Base-by-base conservation (phyloP, 64 coral and sea anemone species). In the Platygyra sinensis region DNA sequence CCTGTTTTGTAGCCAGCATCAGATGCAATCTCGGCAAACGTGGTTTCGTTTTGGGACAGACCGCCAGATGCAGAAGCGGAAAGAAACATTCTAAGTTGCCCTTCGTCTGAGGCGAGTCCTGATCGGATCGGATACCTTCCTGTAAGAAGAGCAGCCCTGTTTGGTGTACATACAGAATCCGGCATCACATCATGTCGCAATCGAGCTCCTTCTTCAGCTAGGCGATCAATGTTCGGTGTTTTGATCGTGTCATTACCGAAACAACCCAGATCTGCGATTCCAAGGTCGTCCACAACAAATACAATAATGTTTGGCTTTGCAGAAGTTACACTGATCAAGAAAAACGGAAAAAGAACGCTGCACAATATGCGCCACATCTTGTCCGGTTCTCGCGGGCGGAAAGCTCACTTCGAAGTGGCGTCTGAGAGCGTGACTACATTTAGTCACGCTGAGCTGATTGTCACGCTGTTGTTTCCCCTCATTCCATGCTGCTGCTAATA, bases 271-370 rank as follows among this genome's bases (percentile, higher is more conserved):
- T 95, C 93, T 69, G 93, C 93, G 52, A 88, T 28, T 32, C 93
- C 93, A 4, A 95, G 89, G n/a, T 95, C 93, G 62, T 95, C 93
- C n/a, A 95, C 93, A 19, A 95, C 60, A 78, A 95, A 81, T 28
- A 93, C 80, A 36, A 91, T 50, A 86, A 91, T 73, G 80, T 91
- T 91, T 24, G 89, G 80, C 73, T 75, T 84, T 51, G 52, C 2
- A 54, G 54, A 22, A 38, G 60, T 36, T 10, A 39, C 75, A 24
- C 36, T 78, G 15, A 54, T n/a, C 4, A 25, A 10, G 8, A n/a
- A 6, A 78, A 54, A 18, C 24, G 10, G 15, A 5, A 14, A 49
- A 16, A 78, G 20, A 9, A 78, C 0, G 19, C 0, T 39, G 8
- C 19, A 38, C 33, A 16, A 54, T 42, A 33, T 0, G 10, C 1